A percentile compares a stretch with the other conserved stretches of the same genome.
Evolutionary conservation across 2,113 vertebrate species (phyloP).

Genomic region (Miniopterus natalensis): DNA sequence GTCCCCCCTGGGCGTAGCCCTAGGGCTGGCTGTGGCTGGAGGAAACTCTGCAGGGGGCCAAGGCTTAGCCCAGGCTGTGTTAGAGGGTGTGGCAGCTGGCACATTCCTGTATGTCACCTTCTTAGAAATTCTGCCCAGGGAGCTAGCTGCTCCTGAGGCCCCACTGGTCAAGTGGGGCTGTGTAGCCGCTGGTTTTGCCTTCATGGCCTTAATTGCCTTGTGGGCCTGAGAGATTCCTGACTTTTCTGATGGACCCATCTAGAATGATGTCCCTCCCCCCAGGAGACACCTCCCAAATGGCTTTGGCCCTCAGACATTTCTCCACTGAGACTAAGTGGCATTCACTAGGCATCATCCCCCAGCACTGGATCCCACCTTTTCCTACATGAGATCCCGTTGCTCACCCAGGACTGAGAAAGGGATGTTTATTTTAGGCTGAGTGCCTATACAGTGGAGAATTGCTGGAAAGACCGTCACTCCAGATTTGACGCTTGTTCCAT

Average conservation of each 20-base stretch:
- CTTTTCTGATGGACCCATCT: background rate
- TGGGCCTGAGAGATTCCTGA: conserved; percentile 86
- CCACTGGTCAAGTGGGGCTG: conserved; percentile 93
- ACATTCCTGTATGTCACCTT: conserved; percentile 96
- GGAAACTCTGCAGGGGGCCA: conserved; percentile 79
- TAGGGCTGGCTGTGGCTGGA: conserved; percentile 90
- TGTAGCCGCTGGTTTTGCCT: conserved; percentile 91
- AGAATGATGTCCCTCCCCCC: background rate
- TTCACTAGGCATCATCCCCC: background rate
- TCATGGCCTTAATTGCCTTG: conserved; percentile 92
- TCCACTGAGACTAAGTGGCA: background rate
- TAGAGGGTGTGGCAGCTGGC: conserved; percentile 93
- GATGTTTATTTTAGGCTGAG: background rate
- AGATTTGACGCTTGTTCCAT: background rate
- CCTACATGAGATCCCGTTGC: background rate
- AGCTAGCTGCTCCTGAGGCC: conserved; percentile 89
- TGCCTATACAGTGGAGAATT: background rate
- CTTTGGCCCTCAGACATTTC: background rate
- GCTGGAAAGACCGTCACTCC: background rate
- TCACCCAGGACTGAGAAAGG: background rate
- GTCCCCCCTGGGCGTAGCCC: conserved; percentile 91
- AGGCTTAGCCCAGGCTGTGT: conserved; percentile 89
- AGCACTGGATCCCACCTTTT: background rate
- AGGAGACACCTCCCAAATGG: background rate
- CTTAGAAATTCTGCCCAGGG: conserved; percentile 94